Conservation (phyloP, 1,140 invertebrate genomes). For the Hyphantria cunea region DNA sequence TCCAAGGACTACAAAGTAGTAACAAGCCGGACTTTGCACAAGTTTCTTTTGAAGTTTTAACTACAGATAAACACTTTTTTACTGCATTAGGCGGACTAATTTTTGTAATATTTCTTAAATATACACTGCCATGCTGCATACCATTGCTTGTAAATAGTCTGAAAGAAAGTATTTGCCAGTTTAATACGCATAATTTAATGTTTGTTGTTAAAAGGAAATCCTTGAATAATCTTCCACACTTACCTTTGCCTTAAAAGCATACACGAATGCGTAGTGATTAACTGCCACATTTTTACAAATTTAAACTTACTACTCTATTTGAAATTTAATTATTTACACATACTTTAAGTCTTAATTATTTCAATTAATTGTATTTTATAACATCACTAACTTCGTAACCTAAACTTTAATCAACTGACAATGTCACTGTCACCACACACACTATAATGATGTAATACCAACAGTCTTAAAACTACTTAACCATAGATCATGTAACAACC, state of each 20-base stretch:
- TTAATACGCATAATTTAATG: background rate
- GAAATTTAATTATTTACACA: conserved; percentile 29
- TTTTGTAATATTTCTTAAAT: conserved; percentile 58
- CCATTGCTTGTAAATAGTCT: conserved; percentile 57
- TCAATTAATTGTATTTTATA: conserved; percentile 26
- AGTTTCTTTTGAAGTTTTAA: conserved; percentile 50
- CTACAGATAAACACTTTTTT: conserved; percentile 56
- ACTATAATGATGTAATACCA: too few species aligned
- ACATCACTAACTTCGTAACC: conserved; percentile 28
- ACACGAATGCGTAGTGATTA: conserved; percentile 48
- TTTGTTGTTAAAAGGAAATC: background rate
- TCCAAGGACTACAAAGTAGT: conserved; percentile 66
- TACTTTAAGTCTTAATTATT: conserved; percentile 31
- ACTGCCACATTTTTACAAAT: conserved; percentile 54
- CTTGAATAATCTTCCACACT: conserved; percentile 7
- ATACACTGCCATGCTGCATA: conserved; percentile 52
- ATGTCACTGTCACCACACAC: too few species aligned
- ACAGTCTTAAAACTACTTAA: too few species aligned
- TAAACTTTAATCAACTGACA: too few species aligned
- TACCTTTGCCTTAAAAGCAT: conserved; percentile 48
- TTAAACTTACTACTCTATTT: conserved; percentile 1
- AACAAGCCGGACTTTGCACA: conserved; percentile 49
- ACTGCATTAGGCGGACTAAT: conserved; percentile 56
- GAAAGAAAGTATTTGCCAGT: conserved; percentile 34
- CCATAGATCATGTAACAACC: too few species aligned